Evolutionary conservation across 2,113 vertebrate species (phyloP), one percentile per base, ranked within the genome.

Genomic region (Ptyas mucosa): DNA sequence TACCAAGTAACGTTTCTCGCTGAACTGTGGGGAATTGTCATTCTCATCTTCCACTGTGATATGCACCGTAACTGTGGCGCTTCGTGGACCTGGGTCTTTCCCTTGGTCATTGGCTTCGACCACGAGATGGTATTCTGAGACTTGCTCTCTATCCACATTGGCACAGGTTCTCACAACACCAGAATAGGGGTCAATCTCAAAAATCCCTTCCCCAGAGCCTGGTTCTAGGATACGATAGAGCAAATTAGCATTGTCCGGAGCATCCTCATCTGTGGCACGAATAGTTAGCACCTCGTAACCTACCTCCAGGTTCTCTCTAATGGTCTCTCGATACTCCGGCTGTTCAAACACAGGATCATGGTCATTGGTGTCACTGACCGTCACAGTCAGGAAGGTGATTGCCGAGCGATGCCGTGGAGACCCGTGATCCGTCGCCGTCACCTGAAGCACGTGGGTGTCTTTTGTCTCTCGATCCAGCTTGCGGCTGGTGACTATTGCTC

Each of bases 11-110:
- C 98, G 98, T 93, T 99, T 99, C 96, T 99, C 98, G 1, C 98
- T 98, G 96, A 99, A 99, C 97, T 99, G 99, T 0, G 99, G 99
- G 94, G 98, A 99, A 96, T 99, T 99, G 96, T 99, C 99, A 0
- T 99, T 99, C 94, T 99, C 99, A 1, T 99, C 99, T 95, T 99
- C 99, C 26, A 99, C 98, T 0, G 97, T 95, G 93, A 99, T 99
- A 95, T 98, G 97, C 54, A 99, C 98, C 0, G 98, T 99, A 75
- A 98, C 99, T 0, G 99, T 99, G 93, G 99, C 98, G 0, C 98
- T 99, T 29, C 97, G 98, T 0, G 99, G 99, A 0, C 98, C 98
- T 0, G 99, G 98, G 86, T 99, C 98, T 94, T 98, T 99, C 57
- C 99, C 99, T 96, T 99, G 99, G 96, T 99, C 99, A 0, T 98